Conservation (phyloP, 2,888 invertebrate genomes). For the Idaea straminata region DNA sequence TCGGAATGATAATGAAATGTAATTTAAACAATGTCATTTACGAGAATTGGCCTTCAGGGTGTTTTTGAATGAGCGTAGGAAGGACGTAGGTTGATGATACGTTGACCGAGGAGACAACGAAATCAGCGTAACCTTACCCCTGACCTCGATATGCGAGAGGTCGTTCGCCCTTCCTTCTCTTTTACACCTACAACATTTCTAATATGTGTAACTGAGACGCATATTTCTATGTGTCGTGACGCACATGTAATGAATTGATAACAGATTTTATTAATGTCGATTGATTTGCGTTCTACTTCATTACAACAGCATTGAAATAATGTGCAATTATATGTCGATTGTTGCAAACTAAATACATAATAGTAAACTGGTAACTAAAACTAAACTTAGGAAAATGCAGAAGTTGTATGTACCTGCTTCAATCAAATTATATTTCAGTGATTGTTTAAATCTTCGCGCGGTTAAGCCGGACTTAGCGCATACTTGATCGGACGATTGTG, state of each 20-base stretch:
- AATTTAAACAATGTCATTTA: not conserved
- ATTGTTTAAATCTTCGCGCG: not conserved
- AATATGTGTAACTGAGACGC: slow-evolving; percentile 34
- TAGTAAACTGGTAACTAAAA: too few species aligned
- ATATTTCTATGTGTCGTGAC: not conserved
- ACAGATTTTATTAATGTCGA: not conserved
- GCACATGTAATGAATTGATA: not conserved
- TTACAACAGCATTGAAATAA: not conserved
- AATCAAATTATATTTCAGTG: not conserved
- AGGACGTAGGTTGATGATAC: not conserved
- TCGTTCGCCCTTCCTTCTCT: slow-evolving; percentile 46
- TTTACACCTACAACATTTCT: slow-evolving; percentile 29
- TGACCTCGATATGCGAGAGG: slow-evolving; percentile 46
- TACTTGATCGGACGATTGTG: not conserved
- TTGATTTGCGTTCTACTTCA: not conserved
- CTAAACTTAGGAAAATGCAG: too few species aligned
- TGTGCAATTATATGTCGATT: not conserved
- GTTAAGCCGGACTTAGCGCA: not conserved
- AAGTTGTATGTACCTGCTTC: too few species aligned
- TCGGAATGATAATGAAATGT: too few species aligned
- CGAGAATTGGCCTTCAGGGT: not conserved
- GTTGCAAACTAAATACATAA: too few species aligned
- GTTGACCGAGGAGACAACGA: slow-evolving; percentile 6
- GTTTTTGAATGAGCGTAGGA: not conserved
- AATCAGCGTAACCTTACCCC: slow-evolving; percentile 28